phyloP scores from a whole-genome alignment of 2,888 invertebrate genomes.

The Neria commutata region DNA sequence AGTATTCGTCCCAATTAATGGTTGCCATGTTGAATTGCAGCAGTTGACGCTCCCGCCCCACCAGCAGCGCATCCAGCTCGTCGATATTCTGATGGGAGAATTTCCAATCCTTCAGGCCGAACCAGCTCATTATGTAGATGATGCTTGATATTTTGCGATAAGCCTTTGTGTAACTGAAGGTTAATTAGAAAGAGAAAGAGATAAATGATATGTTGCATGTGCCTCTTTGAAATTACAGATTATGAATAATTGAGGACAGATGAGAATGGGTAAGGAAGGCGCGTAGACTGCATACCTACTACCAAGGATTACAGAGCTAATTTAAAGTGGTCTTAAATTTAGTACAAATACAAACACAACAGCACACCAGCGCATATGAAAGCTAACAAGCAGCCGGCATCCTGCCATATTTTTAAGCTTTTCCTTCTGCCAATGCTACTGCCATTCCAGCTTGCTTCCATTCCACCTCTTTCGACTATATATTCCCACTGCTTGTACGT shows the following conservation, averaged over 20 bases:
- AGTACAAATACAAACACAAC: too few species aligned
- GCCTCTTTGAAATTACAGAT: conserved; percentile 14
- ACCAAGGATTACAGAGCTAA: too few species aligned
- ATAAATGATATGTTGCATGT: too few species aligned
- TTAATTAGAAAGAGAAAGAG: background rate
- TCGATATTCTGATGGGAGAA: conserved; percentile 59
- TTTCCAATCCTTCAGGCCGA: conserved; percentile 60
- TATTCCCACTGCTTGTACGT: too few species aligned
- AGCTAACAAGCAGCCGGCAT: too few species aligned
- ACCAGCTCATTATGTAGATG: conserved; percentile 62
- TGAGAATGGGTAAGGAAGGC: conserved; percentile 11
- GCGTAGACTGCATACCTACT: too few species aligned
- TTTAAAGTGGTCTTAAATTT: too few species aligned
- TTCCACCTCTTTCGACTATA: too few species aligned
- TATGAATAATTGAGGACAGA: conserved; percentile 17
- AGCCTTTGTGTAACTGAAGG: conserved; percentile 53
- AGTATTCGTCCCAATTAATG: conserved; percentile 73
- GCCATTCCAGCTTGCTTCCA: too few species aligned
- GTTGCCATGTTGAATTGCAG: conserved; percentile 67
- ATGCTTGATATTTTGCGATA: conserved; percentile 59
- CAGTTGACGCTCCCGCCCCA: conserved; percentile 41
- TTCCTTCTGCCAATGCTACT: too few species aligned
- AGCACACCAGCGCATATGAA: too few species aligned
- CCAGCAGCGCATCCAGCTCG: conserved; percentile 54
- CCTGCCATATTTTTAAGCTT: too few species aligned